Percentiles rank a stretch among this genome's conserved stretches.
Evolutionary conservation across 1,140 invertebrate genomes (phyloP).

Genomic region (Catajapyx aquilonaris): DNA sequence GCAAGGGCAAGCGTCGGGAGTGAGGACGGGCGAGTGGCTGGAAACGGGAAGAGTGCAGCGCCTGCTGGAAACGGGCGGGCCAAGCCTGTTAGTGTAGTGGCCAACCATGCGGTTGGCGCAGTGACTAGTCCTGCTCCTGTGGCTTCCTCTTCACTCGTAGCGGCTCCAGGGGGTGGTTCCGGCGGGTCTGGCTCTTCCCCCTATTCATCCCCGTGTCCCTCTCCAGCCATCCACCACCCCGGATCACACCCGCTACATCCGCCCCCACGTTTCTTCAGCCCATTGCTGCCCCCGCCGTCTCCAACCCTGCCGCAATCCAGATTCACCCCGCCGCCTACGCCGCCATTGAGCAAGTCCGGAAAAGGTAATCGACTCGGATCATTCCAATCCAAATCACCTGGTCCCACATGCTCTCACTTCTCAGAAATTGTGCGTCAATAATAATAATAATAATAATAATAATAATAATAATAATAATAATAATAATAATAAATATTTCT

Average conservation of each 20-base stretch:
- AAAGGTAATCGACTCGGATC: slow-evolving; percentile 16
- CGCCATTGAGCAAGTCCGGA: slow-evolving; percentile 25
- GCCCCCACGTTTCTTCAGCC: slow-evolving; percentile 15
- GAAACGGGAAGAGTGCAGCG: too few relatives aligned
- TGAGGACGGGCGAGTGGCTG: slow-evolving; percentile 23
- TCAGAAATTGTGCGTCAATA: too few relatives aligned
- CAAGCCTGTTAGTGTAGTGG: neutral
- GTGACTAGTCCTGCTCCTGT: slow-evolving; percentile 12
- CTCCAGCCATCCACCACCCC: slow-evolving; percentile 15
- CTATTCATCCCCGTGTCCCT: slow-evolving; percentile 9
- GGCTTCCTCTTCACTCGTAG: slow-evolving; percentile 13
- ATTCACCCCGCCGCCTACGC: slow-evolving; percentile 37
- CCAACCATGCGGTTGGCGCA: slow-evolving; percentile 1
- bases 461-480: too few relatives aligned
- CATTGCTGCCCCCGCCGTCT: slow-evolving; percentile 18
- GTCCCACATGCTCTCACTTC: too few relatives aligned
- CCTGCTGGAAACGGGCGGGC: neutral
- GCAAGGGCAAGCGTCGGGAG: slow-evolving; percentile 32
- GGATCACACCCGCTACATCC: slow-evolving; percentile 19
- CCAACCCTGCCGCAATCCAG: slow-evolving; percentile 18
- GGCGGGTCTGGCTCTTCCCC: too few relatives aligned
- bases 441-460: too few relatives aligned
- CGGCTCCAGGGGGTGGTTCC: too few relatives aligned
- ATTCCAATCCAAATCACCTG: too few relatives aligned
- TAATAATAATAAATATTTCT: too few relatives aligned